Base-by-base conservation (phyloP, 1,140 invertebrate genomes). In the Portunus trituberculatus region DNA sequence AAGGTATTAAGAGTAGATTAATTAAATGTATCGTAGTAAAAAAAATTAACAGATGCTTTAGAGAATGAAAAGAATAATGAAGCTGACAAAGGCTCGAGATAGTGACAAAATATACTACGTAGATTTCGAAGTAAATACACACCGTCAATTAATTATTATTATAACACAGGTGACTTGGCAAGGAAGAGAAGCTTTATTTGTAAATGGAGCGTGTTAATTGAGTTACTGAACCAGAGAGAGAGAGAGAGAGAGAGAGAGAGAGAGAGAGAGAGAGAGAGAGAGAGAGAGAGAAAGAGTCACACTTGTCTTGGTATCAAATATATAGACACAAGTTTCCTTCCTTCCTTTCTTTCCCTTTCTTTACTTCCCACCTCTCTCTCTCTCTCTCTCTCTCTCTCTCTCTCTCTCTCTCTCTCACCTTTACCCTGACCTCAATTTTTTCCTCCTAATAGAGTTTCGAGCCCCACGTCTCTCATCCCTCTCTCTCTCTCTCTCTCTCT, bases 241-340 rank as follows among this genome's bases (percentile, higher is more conserved):
- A 86, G 83, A 86, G 83, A 86, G 83, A 86, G 83, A 86, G 83
- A 86, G 83, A 86, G 83, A 86, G 83, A 86, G 83, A 86, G 83
- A 86, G 83, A 86, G 83, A 86, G 83, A 86, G 83, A 86, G 83
- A 86, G 83, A 86, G 83, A 86, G 83, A 86, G 83, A 88, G 86
- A 88, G 86, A 88, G 31, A 88, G 86, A 32, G 28, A 88, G 86
- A 88, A 10, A 88, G 31, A 88, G 20, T 45, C 28, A 88, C 32
- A 32, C 25, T n/a, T 76, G 67, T 76, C 25, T n/a, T 25, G 6
- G 67, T 7, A 76, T 25, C 20, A n/a, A 76, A 76, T 76, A 76
- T 76, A 25, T n/a, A 20, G n/a, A n/a, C 25, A 76, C 8, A n/a
- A 2, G 20, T 76, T 76, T 76, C 20, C 67, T n/a, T 76, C 67